A percentile compares a stretch with the other conserved stretches of the same genome.
phyloP scores from a whole-genome alignment of 2,113 vertebrate genomes.

The Sialia sialis region DNA sequence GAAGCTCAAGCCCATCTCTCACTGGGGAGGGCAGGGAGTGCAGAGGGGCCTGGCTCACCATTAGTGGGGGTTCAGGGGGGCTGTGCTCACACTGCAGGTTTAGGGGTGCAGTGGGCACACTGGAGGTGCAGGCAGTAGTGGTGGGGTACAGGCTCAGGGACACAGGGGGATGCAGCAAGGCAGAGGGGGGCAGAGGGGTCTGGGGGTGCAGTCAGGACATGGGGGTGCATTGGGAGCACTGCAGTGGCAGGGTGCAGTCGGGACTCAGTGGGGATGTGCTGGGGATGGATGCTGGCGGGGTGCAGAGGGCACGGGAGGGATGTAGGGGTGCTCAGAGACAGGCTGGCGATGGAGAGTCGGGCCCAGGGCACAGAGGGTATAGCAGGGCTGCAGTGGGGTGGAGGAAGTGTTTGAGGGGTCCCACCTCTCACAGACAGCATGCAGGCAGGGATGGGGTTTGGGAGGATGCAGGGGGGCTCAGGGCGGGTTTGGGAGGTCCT shows the following conservation, averaged over 20 bases:
- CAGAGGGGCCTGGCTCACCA: neutral
- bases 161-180: neutral
- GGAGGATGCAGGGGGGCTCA: neutral
- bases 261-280: neutral
- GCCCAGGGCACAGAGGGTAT: neutral
- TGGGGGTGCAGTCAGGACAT: neutral
- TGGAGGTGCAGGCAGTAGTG: fast-evolving
- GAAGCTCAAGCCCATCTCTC: neutral
- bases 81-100: neutral
- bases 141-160: neutral
- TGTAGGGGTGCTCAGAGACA: neutral
- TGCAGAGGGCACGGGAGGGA: neutral
- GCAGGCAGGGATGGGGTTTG: neutral
- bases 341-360: too few relatives aligned
- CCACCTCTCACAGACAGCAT: neutral
- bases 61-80: neutral
- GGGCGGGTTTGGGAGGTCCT: neutral
- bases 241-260: neutral
- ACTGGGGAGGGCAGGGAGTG: neutral
- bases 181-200: neutral
- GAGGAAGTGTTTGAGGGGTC: neutral
- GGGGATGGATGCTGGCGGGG: neutral
- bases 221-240: neutral
- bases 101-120: neutral
- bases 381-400: too few relatives aligned